These are phyloP conservation scores for Apoda limacodes DNA, from an alignment of 2,888 invertebrate genomes.

Conservation along the genomic window DNA sequence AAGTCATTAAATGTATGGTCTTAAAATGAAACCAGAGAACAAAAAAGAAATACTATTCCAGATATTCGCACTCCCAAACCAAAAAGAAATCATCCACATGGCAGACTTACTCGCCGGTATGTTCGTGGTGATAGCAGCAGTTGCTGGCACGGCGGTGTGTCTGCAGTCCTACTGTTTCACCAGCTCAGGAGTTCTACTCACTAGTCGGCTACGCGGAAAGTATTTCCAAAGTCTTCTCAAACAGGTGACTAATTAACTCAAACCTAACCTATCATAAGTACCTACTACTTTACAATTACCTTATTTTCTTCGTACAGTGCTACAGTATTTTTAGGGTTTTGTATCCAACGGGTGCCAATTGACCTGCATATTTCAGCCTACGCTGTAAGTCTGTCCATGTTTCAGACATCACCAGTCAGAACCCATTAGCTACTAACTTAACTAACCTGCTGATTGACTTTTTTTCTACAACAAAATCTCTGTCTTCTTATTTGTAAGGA, in stretches of 20 bases:
- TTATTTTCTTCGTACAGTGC: background rate
- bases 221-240: conserved; percentile 66
- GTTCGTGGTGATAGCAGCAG: conserved; percentile 74
- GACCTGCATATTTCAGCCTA: no score
- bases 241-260: conserved; percentile 33
- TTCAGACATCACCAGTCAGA: no score
- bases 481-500: conserved; percentile 64
- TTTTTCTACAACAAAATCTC: background rate
- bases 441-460: background rate
- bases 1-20: background rate
- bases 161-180: conserved; percentile 80
- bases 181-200: conserved; percentile 81
- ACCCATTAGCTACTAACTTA: background rate
- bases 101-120: conserved; percentile 74
- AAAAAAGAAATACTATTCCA: conserved; percentile 30
- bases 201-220: conserved; percentile 69
- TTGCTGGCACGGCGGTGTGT: conserved; percentile 76
- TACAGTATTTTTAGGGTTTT: no score
- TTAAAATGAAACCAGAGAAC: background rate
- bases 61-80: conserved; percentile 71
- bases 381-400: no score
- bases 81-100: conserved; percentile 60
- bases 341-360: no score
- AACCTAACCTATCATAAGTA: background rate
- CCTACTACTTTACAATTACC: background rate